These are phyloP conservation scores for Crotalus horridus DNA, from an alignment of 2,113 vertebrate species.

Conservation along the genomic window DNA sequence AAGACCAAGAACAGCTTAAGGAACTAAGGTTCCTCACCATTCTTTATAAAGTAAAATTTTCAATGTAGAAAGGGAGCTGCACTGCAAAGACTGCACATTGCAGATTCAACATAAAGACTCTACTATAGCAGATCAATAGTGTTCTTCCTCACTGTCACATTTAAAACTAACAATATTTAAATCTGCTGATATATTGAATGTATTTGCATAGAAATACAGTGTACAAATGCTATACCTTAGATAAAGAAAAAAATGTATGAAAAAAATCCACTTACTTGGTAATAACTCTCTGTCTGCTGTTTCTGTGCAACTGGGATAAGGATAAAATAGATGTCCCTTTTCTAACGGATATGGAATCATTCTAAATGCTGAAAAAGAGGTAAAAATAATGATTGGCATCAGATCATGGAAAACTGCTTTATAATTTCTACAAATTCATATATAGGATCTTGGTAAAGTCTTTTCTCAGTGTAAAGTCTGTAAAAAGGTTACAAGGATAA, in stretches of 20 bases:
- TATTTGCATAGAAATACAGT: background rate
- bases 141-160: background rate
- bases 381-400: conserved; percentile 11
- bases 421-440: background rate
- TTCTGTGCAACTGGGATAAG: conserved; percentile 97
- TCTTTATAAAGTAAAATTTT: background rate
- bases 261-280: conserved; percentile 85
- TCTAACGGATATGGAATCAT: conserved; percentile 98
- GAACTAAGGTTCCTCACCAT: background rate
- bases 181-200: background rate
- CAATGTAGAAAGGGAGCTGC: background rate
- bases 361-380: conserved; percentile 81
- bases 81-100: background rate
- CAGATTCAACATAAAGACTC: background rate
- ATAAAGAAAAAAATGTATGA: conserved; percentile 22
- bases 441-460: background rate
- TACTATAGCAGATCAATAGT: background rate
- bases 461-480: background rate
- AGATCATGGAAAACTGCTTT: conserved; percentile 5
- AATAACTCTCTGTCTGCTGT: conserved; percentile 95
- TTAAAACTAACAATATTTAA: background rate
- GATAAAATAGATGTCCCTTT: conserved; percentile 98
- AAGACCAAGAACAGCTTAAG: background rate
- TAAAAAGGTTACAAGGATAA: background rate
- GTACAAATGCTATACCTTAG: conserved; percentile 33